Evolutionary conservation across 2,888 invertebrate species (phyloP).

Genomic region (Steinernema scapterisci): DNA sequence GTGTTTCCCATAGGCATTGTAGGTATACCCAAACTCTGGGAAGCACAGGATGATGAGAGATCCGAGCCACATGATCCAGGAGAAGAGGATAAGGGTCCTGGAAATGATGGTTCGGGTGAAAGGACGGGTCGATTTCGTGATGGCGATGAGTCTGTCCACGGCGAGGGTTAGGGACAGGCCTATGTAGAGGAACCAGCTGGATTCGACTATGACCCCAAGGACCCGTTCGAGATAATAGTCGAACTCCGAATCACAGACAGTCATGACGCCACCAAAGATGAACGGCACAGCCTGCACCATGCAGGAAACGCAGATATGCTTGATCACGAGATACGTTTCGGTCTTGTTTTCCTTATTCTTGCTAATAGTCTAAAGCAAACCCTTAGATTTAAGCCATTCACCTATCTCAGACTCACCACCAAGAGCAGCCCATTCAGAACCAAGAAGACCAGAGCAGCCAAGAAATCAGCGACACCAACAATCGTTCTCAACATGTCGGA

Average conservation of each 20-base stretch:
- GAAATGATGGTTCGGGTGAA: background rate
- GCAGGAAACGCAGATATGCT: background rate
- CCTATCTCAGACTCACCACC: background rate
- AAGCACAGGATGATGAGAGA: background rate
- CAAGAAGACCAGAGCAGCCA: background rate
- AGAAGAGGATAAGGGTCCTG: background rate
- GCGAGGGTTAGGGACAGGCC: background rate
- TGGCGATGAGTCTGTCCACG: background rate
- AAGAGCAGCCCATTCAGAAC: background rate
- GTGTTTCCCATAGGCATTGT: background rate
- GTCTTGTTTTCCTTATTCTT: background rate
- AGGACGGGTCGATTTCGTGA: background rate
- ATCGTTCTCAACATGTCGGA: background rate
- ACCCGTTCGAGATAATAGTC: background rate
- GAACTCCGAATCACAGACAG: background rate
- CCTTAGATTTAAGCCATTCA: background rate
- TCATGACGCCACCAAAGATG: background rate
- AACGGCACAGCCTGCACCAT: background rate
- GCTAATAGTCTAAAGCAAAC: background rate
- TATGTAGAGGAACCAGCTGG: background rate
- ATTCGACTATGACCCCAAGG: background rate
- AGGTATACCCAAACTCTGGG: background rate
- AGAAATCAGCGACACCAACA: background rate
- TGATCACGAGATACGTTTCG: background rate
- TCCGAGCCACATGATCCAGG: background rate